Evolutionary conservation across 2,888 invertebrate species (phyloP).

Genomic region (Drosophila subquinaria): DNA sequence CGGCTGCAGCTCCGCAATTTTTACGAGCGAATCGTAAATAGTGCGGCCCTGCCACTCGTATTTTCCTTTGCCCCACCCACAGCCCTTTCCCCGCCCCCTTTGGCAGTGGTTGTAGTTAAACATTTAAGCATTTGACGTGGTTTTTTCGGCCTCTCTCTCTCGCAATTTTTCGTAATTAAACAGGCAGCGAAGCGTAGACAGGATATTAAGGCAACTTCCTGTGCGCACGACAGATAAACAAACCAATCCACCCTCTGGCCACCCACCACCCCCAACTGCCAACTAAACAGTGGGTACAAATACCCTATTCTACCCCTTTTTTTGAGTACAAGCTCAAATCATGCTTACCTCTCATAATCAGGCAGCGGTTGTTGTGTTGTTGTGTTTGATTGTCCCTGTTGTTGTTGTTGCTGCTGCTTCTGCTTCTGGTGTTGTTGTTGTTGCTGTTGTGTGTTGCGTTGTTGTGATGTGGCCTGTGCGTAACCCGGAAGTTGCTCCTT

Average conservation of each 20-base stretch:
- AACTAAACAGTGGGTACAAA: constrained; percentile 6
- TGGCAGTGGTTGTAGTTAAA: constrained; percentile 37
- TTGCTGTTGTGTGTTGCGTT: constrained; percentile 58
- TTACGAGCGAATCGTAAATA: constrained; percentile 70
- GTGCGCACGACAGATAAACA: constrained; percentile 64
- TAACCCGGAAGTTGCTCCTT: constrained; percentile 86
- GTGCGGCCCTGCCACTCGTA: constrained; percentile 41
- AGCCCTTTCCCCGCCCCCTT: background rate
- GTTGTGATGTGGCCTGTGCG: constrained; percentile 84
- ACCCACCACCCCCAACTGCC: background rate
- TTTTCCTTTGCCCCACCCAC: constrained; percentile 26
- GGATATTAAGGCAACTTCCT: constrained; percentile 79
- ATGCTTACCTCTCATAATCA: constrained; percentile 85
- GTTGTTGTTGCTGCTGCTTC: constrained; percentile 65
- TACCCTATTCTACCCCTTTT: constrained; percentile 31
- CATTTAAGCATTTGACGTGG: constrained; percentile 59
- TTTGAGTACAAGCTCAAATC: constrained; percentile 40
- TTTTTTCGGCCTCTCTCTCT: constrained; percentile 41
- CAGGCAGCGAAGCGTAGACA: constrained; percentile 75
- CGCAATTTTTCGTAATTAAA: constrained; percentile 78
- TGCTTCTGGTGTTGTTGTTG: constrained; percentile 62
- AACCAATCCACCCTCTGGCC: constrained; percentile 11
- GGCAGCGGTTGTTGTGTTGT: constrained; percentile 82
- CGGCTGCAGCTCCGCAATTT: constrained; percentile 59
- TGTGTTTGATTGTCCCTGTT: constrained; percentile 64